Evolutionary conservation across 1,140 invertebrate species (phyloP).

Genomic region (Drosophila takahashii): DNA sequence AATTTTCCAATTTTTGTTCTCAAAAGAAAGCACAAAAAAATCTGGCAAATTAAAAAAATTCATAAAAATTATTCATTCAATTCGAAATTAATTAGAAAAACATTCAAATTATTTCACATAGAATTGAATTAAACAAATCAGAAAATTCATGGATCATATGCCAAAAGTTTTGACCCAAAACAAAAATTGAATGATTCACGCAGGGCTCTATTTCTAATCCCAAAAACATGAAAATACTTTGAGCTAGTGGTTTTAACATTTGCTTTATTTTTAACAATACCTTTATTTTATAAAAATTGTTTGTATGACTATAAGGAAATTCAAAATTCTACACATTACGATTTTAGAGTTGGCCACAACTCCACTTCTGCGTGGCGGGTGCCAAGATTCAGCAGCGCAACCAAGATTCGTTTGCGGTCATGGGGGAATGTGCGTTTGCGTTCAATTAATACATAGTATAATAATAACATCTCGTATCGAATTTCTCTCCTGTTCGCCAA

Average conservation of each 20-base stretch:
- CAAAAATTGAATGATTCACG: no score
- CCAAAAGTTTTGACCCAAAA: no score
- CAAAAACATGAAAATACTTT: background rate
- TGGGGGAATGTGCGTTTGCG: slow-evolving; percentile 73
- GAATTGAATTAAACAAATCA: no score
- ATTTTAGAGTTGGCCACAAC: slow-evolving; percentile 60
- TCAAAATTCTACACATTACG: slow-evolving; percentile 65
- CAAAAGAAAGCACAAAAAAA: no score
- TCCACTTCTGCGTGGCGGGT: slow-evolving; percentile 38
- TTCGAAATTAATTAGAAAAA: no score
- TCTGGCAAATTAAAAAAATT: no score
- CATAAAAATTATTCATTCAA: no score
- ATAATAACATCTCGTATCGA: slow-evolving; percentile 49
- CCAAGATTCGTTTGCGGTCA: slow-evolving; percentile 37
- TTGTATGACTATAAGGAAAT: slow-evolving; percentile 76
- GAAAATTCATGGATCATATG: no score
- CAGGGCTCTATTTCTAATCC: no score
- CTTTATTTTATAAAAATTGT: slow-evolving; percentile 76
- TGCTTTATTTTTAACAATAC: slow-evolving; percentile 74
- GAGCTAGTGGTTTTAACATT: slow-evolving; percentile 58
- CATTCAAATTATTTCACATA: no score
- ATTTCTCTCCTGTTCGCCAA: slow-evolving; percentile 32
- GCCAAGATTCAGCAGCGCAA: slow-evolving; percentile 44
- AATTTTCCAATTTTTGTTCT: no score
- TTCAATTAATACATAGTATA: slow-evolving; percentile 36